Percentiles rank a stretch among this genome's conserved stretches.
These are phyloP conservation scores for Xenentodon cancila DNA, from an alignment of 2,797 vertebrate species.

Conservation along the genomic window DNA sequence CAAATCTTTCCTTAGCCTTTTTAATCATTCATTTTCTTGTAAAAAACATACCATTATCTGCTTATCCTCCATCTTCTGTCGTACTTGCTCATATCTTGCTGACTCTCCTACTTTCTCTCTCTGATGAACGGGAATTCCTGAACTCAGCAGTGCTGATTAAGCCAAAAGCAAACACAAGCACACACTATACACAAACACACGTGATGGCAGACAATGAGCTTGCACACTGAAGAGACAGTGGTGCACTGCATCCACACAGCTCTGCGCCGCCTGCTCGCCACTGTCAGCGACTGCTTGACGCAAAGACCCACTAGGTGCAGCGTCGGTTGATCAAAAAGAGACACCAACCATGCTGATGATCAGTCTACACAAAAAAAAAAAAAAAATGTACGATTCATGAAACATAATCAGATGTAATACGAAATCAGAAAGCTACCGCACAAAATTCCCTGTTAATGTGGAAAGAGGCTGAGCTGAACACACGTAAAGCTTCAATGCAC, in stretches of 20 bases:
- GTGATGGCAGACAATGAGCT: slow-evolving; percentile 69
- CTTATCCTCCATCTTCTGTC: slow-evolving; percentile 52
- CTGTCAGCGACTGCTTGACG: slow-evolving; percentile 39
- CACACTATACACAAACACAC: slow-evolving; percentile 63
- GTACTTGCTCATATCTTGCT: slow-evolving; percentile 61
- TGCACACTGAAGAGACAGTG: slow-evolving; percentile 60
- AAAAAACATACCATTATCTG: slow-evolving; percentile 16
- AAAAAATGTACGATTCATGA: too few relatives aligned
- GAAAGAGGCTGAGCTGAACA: slow-evolving; percentile 3
- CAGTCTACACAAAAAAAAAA: too few relatives aligned
- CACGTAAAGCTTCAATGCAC: slow-evolving; percentile 10
- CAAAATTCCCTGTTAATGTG: slow-evolving; percentile 18
- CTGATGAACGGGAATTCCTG: slow-evolving; percentile 78
- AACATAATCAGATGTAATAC: too few relatives aligned
- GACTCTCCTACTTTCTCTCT: slow-evolving; percentile 55
- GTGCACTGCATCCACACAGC: slow-evolving; percentile 31
- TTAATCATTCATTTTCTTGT: neutral
- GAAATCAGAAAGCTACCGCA: too few relatives aligned
- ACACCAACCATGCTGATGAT: too few relatives aligned
- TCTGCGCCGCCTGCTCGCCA: slow-evolving; percentile 21
- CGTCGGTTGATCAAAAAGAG: too few relatives aligned
- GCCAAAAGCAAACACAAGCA: slow-evolving; percentile 78
- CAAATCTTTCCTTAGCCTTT: neutral
- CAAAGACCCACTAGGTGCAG: slow-evolving; percentile 43
- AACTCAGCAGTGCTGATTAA: slow-evolving; percentile 83